Base-by-base conservation (phyloP, 2,113 vertebrate species). In the Oplegnathus fasciatus region DNA sequence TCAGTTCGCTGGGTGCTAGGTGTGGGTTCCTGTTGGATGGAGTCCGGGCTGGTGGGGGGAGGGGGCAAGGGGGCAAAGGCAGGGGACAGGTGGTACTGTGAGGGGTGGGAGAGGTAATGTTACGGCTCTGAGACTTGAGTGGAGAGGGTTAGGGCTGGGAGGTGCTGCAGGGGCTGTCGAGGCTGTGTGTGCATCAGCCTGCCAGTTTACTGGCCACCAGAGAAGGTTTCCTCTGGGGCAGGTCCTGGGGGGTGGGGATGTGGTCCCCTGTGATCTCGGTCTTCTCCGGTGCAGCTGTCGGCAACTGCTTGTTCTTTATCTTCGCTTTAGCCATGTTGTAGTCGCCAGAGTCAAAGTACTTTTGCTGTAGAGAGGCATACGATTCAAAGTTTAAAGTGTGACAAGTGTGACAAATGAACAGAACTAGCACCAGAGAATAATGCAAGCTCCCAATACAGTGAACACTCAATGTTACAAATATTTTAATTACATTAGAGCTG, bases 281-380 rank as follows among this genome's bases (percentile, higher is more conserved):
- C 95, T 99, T 99, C 94, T 99, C 98, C 0, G 98, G 95, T n/a
- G 97, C 95, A 66, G 97, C 97, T 26, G 97, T 89, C 6, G 98
- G 98, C 80, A 99, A 95, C 92, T 97, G 97, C 89, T 99, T 99
- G 91, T 99, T 99, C 96, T 99, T 99, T 88, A 98, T 97, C 93
- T 99, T 99, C 30, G 98, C 98, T 94, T 99, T 99, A 64, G 98
- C 98, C 98, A 99, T 99, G 95, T 99, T 99, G 95, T 99, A 99
- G 94, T 99, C 98, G 1, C 98, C 98, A 74, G 98, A 99, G 96
- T 99, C 98, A 91, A 99, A 99, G 92, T 99, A 99, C 88, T 99
- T 99, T 98, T 98, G 98, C 98, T 99, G 90, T 26, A 18, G 64
- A 88, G 42, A 89, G 48, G 91, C 6, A 75, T 3, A 61, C 57